phyloP scores from a whole-genome alignment of 2,113 vertebrate genomes.

The Candoia aspera region DNA sequence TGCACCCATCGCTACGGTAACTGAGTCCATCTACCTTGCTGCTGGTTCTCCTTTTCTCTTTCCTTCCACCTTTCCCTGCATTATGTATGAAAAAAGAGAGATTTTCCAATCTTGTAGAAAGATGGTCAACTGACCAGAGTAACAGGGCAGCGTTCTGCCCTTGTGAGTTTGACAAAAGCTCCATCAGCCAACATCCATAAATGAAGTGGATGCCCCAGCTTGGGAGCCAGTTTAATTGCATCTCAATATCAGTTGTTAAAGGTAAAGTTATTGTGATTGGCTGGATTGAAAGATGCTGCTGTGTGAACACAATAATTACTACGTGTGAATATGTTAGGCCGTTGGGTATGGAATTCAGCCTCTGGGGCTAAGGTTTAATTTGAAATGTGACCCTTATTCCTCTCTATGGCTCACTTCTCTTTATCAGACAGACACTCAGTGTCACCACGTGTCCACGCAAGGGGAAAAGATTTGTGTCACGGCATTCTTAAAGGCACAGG shows the following conservation, averaged over 20 bases:
- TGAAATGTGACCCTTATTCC: not conserved
- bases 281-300: not conserved
- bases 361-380: not conserved
- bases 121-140: not conserved
- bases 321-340: not conserved
- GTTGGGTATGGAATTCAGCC: not conserved
- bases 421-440: not conserved
- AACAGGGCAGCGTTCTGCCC: not conserved
- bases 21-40: not conserved
- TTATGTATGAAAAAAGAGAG: not conserved
- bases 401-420: not conserved
- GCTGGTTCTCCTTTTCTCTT: not conserved
- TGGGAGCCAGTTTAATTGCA: not conserved
- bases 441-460: too few species aligned
- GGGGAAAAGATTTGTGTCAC: not conserved
- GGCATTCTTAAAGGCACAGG: not conserved
- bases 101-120: not conserved
- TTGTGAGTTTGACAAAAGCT: not conserved
- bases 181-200: not conserved
- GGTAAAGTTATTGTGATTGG: not conserved
- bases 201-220: not conserved
- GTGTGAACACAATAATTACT: slow-evolving; percentile 3
- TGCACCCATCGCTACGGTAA: not conserved
- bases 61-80: not conserved
- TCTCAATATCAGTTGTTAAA: not conserved